These are phyloP conservation scores for Chymomyza procnemis DNA, from an alignment of 2,888 invertebrate genomes.

Conservation along the genomic window DNA sequence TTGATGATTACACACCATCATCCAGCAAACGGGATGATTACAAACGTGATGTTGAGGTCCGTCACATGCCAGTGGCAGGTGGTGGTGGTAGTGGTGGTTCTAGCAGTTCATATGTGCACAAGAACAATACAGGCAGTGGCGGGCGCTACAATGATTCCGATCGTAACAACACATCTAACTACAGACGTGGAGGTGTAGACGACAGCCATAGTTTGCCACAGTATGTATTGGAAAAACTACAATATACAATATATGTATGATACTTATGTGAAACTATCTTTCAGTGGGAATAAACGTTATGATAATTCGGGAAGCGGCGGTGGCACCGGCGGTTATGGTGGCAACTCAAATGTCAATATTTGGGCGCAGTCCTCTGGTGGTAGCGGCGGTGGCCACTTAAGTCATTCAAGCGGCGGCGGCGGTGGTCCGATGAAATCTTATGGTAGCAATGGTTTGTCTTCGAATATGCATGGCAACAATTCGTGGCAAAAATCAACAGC, in stretches of 20 bases:
- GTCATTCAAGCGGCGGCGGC: conserved; percentile 57
- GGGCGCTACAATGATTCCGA: conserved; percentile 70
- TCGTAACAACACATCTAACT: conserved; percentile 62
- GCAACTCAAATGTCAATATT: conserved; percentile 58
- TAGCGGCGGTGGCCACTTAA: conserved; percentile 48
- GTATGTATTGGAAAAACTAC: conserved; percentile 30
- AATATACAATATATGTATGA: background rate
- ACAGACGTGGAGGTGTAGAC: conserved; percentile 65
- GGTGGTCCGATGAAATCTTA: conserved; percentile 74
- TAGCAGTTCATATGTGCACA: conserved; percentile 63
- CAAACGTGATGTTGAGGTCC: conserved; percentile 77
- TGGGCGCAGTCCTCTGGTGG: conserved; percentile 62
- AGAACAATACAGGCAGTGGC: conserved; percentile 54
- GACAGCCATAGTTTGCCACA: conserved; percentile 57
- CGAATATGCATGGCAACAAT: conserved; percentile 66
- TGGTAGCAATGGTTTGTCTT: conserved; percentile 74
- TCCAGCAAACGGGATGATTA: conserved; percentile 74
- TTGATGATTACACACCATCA: conserved; percentile 62
- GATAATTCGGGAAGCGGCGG: conserved; percentile 68
- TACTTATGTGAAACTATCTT: background rate
- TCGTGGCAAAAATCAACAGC: conserved; percentile 73
- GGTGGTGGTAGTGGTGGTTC: conserved; percentile 47
- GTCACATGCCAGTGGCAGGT: conserved; percentile 64
- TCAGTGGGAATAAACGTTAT: conserved; percentile 74
- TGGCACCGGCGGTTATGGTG: conserved; percentile 54